A percentile compares a stretch with the other conserved stretches of the same genome.
Conservation (phyloP, 1,140 invertebrate genomes). For the Drosophila malerkotliana region DNA sequence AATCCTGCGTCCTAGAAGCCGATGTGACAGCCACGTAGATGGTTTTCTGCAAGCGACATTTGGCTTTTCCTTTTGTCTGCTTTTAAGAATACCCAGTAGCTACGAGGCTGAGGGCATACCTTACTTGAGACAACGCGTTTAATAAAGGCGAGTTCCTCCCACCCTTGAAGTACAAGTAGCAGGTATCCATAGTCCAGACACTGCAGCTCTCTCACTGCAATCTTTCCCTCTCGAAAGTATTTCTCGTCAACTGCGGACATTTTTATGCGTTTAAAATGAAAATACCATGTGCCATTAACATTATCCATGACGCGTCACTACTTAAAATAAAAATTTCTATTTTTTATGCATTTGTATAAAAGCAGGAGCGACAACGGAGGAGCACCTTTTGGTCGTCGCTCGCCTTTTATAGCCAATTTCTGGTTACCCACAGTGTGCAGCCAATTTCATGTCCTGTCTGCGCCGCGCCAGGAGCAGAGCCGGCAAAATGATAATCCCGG, state of each 20-base stretch:
- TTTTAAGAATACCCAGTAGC: background rate
- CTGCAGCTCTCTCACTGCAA: background rate
- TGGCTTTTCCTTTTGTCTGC: conserved; percentile 14
- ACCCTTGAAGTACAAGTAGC: background rate
- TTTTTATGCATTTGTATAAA: conserved; percentile 64
- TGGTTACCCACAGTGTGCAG: conserved; percentile 80
- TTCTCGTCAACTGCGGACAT: conserved; percentile 53
- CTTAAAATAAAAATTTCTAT: conserved; percentile 83
- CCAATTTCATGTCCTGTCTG: conserved; percentile 81
- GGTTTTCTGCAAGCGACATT: conserved; percentile 43
- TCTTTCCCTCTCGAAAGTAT: conserved; percentile 48
- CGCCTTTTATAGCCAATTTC: conserved; percentile 80
- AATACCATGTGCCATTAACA: conserved; percentile 82
- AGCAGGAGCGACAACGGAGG: conserved; percentile 31
- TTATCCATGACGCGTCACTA: conserved; percentile 82
- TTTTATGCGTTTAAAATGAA: conserved; percentile 82
- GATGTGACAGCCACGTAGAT: conserved; percentile 60
- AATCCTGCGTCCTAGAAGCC: too few species aligned
- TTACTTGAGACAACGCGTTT: background rate
- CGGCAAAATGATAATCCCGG: conserved; percentile 75
- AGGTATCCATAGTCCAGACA: background rate
- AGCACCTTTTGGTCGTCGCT: conserved; percentile 76
- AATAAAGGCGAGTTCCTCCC: too few species aligned
- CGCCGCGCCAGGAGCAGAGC: conserved; percentile 27
- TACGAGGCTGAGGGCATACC: too few species aligned